Conservation (phyloP, 2,797 vertebrate genomes). For the Dromococcyx pavoninus region DNA sequence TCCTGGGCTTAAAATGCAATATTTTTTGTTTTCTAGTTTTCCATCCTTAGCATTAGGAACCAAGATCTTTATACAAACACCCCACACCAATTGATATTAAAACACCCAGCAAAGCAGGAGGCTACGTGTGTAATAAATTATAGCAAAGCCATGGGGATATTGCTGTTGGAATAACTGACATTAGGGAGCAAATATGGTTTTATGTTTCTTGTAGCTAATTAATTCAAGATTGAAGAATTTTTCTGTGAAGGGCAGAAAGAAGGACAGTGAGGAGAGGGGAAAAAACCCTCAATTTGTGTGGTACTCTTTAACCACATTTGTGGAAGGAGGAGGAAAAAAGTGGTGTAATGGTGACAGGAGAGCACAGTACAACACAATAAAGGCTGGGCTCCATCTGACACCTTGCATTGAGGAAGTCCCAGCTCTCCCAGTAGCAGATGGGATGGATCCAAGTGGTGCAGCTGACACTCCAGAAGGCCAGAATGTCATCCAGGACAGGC, state of each 20-base stretch:
- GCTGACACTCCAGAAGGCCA: too few relatives aligned
- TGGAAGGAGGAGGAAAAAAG: not conserved
- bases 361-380: fast-evolving
- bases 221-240: not conserved
- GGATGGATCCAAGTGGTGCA: too few relatives aligned
- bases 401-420: fast-evolving
- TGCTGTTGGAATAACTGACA: not conserved
- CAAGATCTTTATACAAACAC: not conserved
- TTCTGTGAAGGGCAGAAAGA: not conserved
- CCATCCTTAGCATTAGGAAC: not conserved
- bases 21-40: not conserved
- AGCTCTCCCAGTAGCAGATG: fast-evolving
- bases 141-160: not conserved
- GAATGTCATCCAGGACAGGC: too few relatives aligned
- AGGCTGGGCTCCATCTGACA: not conserved
- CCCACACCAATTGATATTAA: not conserved
- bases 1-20: not conserved
- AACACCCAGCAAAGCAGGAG: not conserved
- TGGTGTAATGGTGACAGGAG: not conserved
- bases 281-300: not conserved
- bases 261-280: not conserved
- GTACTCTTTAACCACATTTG: too few relatives aligned
- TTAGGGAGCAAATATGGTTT: not conserved
- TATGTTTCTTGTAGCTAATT: not conserved
- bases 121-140: fast-evolving